Base-by-base conservation (phyloP, 2,113 vertebrate genomes). In the Tachysurus fulvidraco region DNA sequence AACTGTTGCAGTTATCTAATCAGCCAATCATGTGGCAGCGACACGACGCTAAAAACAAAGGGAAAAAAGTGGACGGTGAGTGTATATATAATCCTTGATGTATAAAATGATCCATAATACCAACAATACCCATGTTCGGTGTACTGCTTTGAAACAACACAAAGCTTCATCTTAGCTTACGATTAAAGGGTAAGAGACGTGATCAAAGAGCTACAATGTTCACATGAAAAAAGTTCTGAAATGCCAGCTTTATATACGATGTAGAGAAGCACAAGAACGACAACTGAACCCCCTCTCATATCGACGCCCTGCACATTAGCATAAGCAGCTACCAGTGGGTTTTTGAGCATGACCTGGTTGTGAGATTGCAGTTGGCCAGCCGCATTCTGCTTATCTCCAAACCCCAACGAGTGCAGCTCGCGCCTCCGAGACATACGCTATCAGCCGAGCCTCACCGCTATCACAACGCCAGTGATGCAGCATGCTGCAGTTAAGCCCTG, bases 321-420 rank as follows among this genome's bases (percentile, higher is more conserved):
- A 83, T 86, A 60, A 62, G 69, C 25, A 79, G 69, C 81, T 73
- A 77, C 19, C 67, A 77, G 79, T 81, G 84, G 74, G 50, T 57
- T 57, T 77, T 25, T 41, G 41, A 81, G 81, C 67, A 65, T 88
- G 87, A 85, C 87, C 85, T 85, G 71, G 84, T 85, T 83, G 30
- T 57, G 77, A 74, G 85, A 81, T 89, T 85, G 74, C 57, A 84
- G 36, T 86, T 79, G 82, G 85, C 71, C 89, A 81, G 88, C 59
- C 67, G 54, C 77, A 28, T 50, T 85, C 60, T 83, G 88, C 86
- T 87, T 88, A 91, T 89, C 85, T 91, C 59, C 30, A 60, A 60
- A 83, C n/a, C 71, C 84, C 86, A 62, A 85, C 46, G 60, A 81
- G 76, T 74, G 71, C 54, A 81, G 81, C 73, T 86, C 65, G 19